A percentile compares a stretch with the other conserved stretches of the same genome.
Conservation (phyloP, 1,140 invertebrate genomes). For the Batillaria attramentaria region DNA sequence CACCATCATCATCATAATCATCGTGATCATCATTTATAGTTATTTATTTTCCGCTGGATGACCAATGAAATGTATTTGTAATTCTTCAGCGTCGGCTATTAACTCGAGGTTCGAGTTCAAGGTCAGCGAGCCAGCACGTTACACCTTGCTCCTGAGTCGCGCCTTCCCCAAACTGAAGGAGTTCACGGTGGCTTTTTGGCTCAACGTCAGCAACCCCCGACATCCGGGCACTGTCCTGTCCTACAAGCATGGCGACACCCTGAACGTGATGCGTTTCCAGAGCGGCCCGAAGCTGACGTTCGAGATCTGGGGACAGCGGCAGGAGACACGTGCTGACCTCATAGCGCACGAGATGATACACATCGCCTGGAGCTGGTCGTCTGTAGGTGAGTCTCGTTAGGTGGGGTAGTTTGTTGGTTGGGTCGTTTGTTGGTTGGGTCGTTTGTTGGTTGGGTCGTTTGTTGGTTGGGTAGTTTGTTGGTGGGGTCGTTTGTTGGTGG, state of each 20-base stretch:
- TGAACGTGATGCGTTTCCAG: constrained; percentile 50
- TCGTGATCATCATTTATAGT: too few relatives aligned
- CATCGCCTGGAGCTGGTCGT: constrained; percentile 65
- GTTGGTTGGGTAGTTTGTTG: too few relatives aligned
- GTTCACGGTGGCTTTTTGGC: constrained; percentile 69
- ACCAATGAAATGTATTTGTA: too few relatives aligned
- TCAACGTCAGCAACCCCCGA: constrained; percentile 50
- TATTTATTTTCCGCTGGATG: too few relatives aligned
- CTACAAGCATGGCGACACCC: constrained; percentile 55
- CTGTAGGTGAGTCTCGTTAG: constrained; percentile 43
- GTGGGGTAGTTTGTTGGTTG: not conserved
- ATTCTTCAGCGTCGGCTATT: constrained; percentile 67
- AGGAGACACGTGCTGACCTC: constrained; percentile 51
- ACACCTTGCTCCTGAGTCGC: constrained; percentile 65
- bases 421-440: too few relatives aligned
- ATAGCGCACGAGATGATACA: constrained; percentile 58
- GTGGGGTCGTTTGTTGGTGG: not conserved
- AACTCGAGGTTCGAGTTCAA: constrained; percentile 69
- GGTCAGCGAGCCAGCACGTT: constrained; percentile 53
- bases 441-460: too few relatives aligned
- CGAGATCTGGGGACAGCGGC: constrained; percentile 48
- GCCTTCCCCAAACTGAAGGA: constrained; percentile 63
- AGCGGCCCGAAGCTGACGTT: constrained; percentile 59
- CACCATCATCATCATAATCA: constrained; percentile 10
- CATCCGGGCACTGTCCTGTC: constrained; percentile 64